Percentiles rank a stretch among this genome's conserved stretches.
Conservation (phyloP, 1,140 invertebrate genomes). For the Euborellia annulipes region DNA sequence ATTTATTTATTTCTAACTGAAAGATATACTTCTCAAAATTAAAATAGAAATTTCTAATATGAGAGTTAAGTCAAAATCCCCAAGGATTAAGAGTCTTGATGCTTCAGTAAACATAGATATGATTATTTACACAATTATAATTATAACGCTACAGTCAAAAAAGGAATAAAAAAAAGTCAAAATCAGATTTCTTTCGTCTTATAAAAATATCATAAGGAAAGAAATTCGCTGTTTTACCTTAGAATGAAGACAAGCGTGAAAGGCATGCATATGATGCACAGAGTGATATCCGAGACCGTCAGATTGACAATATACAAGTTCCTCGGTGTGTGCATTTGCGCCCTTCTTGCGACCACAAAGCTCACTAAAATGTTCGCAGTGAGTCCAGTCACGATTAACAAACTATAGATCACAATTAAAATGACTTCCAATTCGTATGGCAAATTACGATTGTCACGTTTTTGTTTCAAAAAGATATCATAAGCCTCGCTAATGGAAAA, state of each 20-base stretch:
- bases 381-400: slow-evolving; percentile 27
- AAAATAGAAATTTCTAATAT: too few species aligned
- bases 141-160: too few species aligned
- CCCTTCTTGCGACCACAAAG: slow-evolving; percentile 25
- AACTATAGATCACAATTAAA: slow-evolving; percentile 24
- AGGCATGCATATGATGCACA: slow-evolving; percentile 40
- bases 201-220: too few species aligned
- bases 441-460: slow-evolving; percentile 10
- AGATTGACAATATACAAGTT: slow-evolving; percentile 47
- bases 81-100: too few species aligned
- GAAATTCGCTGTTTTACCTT: neutral
- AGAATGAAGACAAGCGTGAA: slow-evolving; percentile 33
- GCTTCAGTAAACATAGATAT: too few species aligned
- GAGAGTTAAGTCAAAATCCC: too few species aligned
- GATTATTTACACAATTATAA: too few species aligned
- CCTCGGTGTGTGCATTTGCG: slow-evolving; percentile 36
- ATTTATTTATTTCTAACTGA: too few species aligned
- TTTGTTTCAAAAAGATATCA: slow-evolving; percentile 15
- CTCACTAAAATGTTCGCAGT: slow-evolving; percentile 27
- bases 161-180: too few species aligned
- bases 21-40: too few species aligned
- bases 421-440: slow-evolving; percentile 14
- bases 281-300: slow-evolving; percentile 37
- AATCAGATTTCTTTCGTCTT: too few species aligned
- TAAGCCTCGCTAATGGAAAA: slow-evolving; percentile 18